Evolutionary conservation across 2,797 vertebrate genomes (phyloP), one percentile per base, ranked within the genome.

Genomic region (Enteromius radiatus): DNA sequence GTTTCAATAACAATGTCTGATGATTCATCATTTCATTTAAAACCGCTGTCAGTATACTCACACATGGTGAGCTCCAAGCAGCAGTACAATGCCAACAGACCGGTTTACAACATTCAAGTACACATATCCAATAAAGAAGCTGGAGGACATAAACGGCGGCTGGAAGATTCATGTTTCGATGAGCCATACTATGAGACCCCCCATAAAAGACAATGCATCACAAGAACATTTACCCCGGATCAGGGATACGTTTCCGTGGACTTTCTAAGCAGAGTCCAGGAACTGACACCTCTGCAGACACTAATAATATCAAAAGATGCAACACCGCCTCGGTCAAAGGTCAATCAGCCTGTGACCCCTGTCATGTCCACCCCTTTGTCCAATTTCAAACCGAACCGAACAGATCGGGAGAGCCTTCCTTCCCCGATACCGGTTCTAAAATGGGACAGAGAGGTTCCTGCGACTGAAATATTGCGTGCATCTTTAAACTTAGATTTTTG

Each of bases 131-230:
- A 87, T 73, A 70, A 43, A 75, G 19, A 15, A 21, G 3, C 41
- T 6, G 36, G 26, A 5, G n/a, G 43, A n/a, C 5, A 0, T 4
- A 89, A 89, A 61, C 76, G 88, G n/a, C 56, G 3, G 19, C 43
- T 84, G n/a, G 83, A 88, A 8, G 87, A 89, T 52, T 88, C 86
- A 0, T 84, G 80, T 61, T 80, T 88, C 14, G 88, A 90, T 31
- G 84, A 88, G 28, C 36, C 69, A 10, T 41, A 41, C 0, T 85
- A 38, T 2, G 80, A 86, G 43, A 86, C 85, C 6, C 88, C 88
- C 1, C 6, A 6, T 0, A 89, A 88, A 84, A 90, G 80, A 59
- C 68, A 7, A 2, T 49, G 84, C 21, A 43, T 45, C 41, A 52
- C 23, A 12, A 26, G 19, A 28, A 14, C 45, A 11, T 23, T 31